These are phyloP conservation scores for Nesogale talazaci DNA, from an alignment of 2,113 vertebrate genomes.

Conservation along the genomic window DNA sequence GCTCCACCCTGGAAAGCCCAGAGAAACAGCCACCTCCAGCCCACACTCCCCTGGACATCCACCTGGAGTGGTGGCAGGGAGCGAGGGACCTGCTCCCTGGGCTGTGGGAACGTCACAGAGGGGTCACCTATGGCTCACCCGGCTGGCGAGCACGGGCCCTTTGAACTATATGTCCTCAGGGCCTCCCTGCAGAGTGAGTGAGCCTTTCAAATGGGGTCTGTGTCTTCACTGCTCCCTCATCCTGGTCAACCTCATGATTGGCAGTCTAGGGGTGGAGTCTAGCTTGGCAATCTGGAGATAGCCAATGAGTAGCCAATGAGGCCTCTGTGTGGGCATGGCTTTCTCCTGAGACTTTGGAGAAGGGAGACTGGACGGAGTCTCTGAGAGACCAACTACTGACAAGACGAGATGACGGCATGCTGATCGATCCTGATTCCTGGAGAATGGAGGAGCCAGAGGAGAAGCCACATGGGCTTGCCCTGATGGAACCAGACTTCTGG, in stretches of 20 bases:
- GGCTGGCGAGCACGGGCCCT: not conserved
- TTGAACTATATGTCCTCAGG: fast-evolving
- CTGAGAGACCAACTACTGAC: too few species aligned
- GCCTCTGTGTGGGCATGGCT: too few species aligned
- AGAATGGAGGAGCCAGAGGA: too few species aligned
- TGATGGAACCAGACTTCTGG: too few species aligned
- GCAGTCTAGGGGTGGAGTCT: too few species aligned
- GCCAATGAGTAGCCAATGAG: too few species aligned
- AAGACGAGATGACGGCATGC: too few species aligned
- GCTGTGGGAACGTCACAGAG: not conserved
- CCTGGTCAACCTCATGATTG: fast-evolving
- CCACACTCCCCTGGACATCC: fast-evolving
- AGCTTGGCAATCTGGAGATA: too few species aligned
- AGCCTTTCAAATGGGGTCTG: not conserved
- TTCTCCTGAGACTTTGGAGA: too few species aligned
- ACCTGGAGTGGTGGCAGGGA: fast-evolving
- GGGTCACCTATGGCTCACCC: not conserved
- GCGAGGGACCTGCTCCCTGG: not conserved
- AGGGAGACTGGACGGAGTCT: too few species aligned
- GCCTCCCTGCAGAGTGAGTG: not conserved
- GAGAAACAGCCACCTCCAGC: not conserved
- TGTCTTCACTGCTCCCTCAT: not conserved
- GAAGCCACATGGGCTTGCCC: too few species aligned
- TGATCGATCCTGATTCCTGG: too few species aligned
- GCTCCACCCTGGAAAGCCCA: not conserved